A percentile compares a stretch with the other conserved stretches of the same genome.
Evolutionary conservation across 2,113 vertebrate species (phyloP).

Genomic region (Daboia siamensis): DNA sequence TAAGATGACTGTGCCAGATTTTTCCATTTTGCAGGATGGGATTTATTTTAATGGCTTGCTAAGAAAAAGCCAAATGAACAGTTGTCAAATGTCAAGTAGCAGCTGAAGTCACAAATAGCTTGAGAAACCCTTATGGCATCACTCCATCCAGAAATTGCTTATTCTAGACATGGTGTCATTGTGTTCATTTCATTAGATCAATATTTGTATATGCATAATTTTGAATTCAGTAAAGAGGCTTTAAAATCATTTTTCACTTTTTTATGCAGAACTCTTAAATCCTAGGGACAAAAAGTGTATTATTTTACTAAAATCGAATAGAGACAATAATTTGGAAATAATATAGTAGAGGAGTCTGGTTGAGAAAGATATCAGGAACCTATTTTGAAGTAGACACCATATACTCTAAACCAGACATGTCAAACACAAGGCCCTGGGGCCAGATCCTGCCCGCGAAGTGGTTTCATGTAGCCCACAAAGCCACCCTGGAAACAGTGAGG

Average conservation of each 20-base stretch:
- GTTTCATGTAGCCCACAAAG: too few relatives aligned
- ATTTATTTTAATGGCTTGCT: slow-evolving; percentile 14
- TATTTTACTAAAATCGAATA: neutral
- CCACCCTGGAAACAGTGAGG: too few relatives aligned
- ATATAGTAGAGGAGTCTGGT: neutral
- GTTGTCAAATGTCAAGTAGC: neutral
- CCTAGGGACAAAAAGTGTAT: neutral
- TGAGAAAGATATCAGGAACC: neutral
- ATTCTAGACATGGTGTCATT: neutral
- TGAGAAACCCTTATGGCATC: neutral
- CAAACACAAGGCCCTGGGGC: too few relatives aligned
- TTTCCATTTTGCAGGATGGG: neutral
- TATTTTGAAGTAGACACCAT: neutral
- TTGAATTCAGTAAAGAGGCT: neutral
- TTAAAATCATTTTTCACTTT: neutral
- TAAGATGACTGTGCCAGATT: slow-evolving; percentile 2
- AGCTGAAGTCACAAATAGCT: neutral
- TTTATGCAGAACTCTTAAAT: neutral
- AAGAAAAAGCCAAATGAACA: neutral
- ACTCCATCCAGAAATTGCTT: neutral
- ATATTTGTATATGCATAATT: neutral
- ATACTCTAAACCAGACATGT: neutral
- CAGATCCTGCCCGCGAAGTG: too few relatives aligned
- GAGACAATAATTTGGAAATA: neutral
- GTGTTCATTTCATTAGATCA: neutral